Percentiles rank a stretch among this genome's conserved stretches.
Evolutionary conservation across 2,113 vertebrate genomes (phyloP).

Genomic region (Malurus elegans): DNA sequence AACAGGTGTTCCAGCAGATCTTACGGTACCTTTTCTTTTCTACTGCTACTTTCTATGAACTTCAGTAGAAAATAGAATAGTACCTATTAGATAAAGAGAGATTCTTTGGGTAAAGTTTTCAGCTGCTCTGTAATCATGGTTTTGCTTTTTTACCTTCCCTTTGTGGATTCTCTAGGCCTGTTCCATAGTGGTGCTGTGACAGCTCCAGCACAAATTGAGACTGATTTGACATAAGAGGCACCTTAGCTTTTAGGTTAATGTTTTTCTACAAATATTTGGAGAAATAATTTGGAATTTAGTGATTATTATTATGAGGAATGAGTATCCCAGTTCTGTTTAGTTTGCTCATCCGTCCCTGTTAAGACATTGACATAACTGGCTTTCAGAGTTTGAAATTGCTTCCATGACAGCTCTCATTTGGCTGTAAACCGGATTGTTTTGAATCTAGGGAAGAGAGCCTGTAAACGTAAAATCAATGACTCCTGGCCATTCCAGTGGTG

Average conservation of each 20-base stretch:
- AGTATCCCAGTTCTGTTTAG: background rate
- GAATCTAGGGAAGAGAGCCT: background rate
- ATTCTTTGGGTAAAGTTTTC: background rate
- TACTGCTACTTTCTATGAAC: background rate
- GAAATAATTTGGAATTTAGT: background rate
- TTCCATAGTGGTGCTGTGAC: background rate
- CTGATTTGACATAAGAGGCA: background rate
- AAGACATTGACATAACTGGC: background rate
- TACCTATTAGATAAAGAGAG: background rate
- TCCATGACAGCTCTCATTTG: background rate
- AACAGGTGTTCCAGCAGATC: background rate
- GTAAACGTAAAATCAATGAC: background rate
- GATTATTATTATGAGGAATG: background rate
- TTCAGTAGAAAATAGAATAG: background rate
- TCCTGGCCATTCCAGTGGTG: constrained; percentile 19
- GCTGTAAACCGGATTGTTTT: background rate
- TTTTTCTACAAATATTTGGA: background rate
- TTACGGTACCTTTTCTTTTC: background rate
- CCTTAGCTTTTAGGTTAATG: background rate
- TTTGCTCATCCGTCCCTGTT: background rate
- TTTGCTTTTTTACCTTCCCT: background rate
- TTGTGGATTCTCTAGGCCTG: background rate
- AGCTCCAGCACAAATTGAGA: background rate
- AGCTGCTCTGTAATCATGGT: background rate
- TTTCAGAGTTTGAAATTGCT: background rate